Evolutionary conservation across 2,113 vertebrate genomes (phyloP).

Genomic region (Hoplias malabaricus): DNA sequence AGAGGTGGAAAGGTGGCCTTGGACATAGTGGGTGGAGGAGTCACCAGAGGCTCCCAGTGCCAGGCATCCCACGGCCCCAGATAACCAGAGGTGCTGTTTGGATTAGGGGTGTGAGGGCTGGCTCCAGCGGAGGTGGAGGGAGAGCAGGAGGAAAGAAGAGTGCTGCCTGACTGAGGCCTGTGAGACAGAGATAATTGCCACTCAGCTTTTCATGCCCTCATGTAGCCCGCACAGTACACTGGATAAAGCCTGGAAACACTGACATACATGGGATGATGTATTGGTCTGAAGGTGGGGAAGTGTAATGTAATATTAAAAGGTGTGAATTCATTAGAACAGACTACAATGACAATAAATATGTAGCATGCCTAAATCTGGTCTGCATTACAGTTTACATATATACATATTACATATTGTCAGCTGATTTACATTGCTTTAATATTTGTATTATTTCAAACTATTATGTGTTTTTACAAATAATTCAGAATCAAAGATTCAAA

Average conservation of each 20-base stretch:
- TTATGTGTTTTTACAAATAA: too few species aligned
- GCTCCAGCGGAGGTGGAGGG: constrained; percentile 27
- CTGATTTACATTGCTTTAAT: too few species aligned
- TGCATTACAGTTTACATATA: too few species aligned
- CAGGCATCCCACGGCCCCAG: constrained; percentile 47
- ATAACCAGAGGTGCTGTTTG: constrained; percentile 45
- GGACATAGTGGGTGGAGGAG: constrained; percentile 10
- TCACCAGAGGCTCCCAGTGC: constrained; percentile 29
- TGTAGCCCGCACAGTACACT: neutral
- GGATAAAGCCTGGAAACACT: neutral
- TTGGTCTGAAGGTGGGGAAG: too few species aligned
- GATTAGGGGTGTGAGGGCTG: constrained; percentile 30
- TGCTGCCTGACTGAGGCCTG: constrained; percentile 16
- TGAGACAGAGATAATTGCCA: constrained; percentile 20
- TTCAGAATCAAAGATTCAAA: too few species aligned
- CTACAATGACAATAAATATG: too few species aligned
- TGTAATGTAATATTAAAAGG: too few species aligned
- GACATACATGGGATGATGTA: too few species aligned
- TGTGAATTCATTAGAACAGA: too few species aligned
- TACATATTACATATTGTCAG: too few species aligned
- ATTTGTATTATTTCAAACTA: too few species aligned
- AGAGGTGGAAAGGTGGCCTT: constrained; percentile 24
- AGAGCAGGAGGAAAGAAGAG: neutral
- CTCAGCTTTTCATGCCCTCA: constrained; percentile 4
- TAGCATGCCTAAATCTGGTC: too few species aligned